Evolutionary conservation across 2,797 vertebrate genomes (phyloP).

Genomic region (Microctenopoma lineatum): DNA sequence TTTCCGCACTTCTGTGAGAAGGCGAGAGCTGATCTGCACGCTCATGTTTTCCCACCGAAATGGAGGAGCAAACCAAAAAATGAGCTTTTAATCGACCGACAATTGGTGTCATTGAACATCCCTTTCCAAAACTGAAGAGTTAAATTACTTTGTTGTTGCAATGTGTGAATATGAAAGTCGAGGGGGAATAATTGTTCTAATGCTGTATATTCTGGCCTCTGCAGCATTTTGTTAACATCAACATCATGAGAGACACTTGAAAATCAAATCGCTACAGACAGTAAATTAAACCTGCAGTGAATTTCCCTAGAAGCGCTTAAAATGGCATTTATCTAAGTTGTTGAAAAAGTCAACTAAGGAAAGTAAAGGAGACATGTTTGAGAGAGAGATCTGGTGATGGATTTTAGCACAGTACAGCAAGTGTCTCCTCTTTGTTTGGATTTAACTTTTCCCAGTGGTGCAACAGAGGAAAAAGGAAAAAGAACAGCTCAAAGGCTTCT

Average conservation of each 20-base stretch:
- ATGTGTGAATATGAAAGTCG: conserved; percentile 45
- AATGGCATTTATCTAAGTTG: conserved; percentile 75
- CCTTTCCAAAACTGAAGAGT: conserved; percentile 39
- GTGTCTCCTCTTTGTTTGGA: conserved; percentile 84
- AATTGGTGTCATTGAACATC: conserved; percentile 33
- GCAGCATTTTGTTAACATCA: conserved; percentile 61
- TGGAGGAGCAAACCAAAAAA: conserved; percentile 26
- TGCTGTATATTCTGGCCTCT: conserved; percentile 64
- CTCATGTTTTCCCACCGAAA: conserved; percentile 44
- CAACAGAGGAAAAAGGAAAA: conserved; percentile 77
- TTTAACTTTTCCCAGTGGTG: conserved; percentile 82
- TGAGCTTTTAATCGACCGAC: conserved; percentile 48
- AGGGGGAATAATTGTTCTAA: conserved; percentile 55
- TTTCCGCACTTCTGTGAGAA: conserved; percentile 9
- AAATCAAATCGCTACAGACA: conserved; percentile 61
- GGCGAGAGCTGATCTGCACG: conserved; percentile 8
- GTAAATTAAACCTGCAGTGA: conserved; percentile 65
- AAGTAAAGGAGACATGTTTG: conserved; percentile 75
- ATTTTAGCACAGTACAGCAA: conserved; percentile 68
- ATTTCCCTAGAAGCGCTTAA: conserved; percentile 61
- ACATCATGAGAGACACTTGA: conserved; percentile 49
- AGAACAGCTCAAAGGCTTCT: conserved; percentile 84
- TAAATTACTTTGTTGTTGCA: conserved; percentile 42
- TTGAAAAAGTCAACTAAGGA: conserved; percentile 72
- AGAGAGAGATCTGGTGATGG: conserved; percentile 77